Evolutionary conservation across 2,113 vertebrate species (phyloP), one percentile per base, ranked within the genome.

Genomic region (Myotis davidii): DNA sequence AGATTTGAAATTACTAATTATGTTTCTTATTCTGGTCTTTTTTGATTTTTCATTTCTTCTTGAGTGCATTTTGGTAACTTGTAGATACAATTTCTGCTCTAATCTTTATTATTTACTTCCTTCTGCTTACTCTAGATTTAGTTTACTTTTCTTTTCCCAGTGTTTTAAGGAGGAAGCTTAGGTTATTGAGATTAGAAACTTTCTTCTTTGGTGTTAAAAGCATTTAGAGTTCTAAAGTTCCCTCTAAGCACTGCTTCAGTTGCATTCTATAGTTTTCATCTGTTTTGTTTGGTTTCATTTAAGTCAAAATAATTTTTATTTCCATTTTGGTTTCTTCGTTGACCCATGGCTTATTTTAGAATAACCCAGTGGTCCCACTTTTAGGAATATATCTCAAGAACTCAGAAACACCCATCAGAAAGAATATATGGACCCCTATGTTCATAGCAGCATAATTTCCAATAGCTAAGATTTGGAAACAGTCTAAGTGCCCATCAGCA

Each of bases 41-140:
- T 77, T 25, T 72, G 34, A 89, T 72, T 93, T 72, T 78, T 37
- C 70, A 13, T 92, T 81, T 83, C 52, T 86, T 76, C 34, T 83
- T 78, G 48, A 65, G 20, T 89, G 17, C 20, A 32, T 17, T 72
- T 85, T 50, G 20, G 20, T 81, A 73, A 91, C 59, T 86, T 67
- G 27, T 59, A 59, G 82, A 77, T 14, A 81, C 1, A 61, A 29
- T 89, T 94, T 82, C 59, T 81, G 6, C 52, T 89, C 16, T 70
- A 61, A 65, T 72, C 5, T 77, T 90, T 95, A 65, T 76, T 37
- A 48, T 67, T 83, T 82, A 27, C 61, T 88, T 85, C 23, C 37
- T 92, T 50, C 27, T 85, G n/a, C 27, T 92, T 92, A 52, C 1
- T 90, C 17, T 52, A 12, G 23, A 78, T 56, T 94, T 65, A 42